These are phyloP conservation scores for Leptopilina syphax DNA, from an alignment of 2,888 invertebrate genomes.

Conservation along the genomic window DNA sequence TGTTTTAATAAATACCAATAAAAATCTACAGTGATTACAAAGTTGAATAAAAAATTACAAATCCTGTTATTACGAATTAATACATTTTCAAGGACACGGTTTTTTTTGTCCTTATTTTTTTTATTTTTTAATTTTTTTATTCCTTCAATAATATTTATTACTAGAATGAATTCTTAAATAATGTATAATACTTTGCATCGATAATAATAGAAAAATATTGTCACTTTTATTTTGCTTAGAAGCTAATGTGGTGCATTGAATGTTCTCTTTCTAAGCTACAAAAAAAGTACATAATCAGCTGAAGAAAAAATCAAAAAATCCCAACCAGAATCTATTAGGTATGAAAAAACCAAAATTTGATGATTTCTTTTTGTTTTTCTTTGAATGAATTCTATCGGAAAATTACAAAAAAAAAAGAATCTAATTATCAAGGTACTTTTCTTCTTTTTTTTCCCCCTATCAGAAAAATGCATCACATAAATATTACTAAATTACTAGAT, in stretches of 20 bases:
- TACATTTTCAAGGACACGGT: constrained; percentile 62
- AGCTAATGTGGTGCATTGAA: constrained; percentile 56
- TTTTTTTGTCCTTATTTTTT: constrained; percentile 57
- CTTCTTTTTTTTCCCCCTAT: neutral
- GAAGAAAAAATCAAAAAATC: neutral
- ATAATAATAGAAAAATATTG: constrained; percentile 71
- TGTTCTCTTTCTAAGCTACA: constrained; percentile 37
- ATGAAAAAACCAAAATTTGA: neutral
- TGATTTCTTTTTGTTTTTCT: neutral
- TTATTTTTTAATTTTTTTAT: constrained; percentile 41
- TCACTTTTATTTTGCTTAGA: constrained; percentile 58
- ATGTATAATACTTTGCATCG: constrained; percentile 69
- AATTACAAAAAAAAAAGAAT: neutral
- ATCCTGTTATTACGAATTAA: constrained; percentile 57
- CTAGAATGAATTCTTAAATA: constrained; percentile 65
- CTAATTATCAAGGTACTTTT: constrained; percentile 1
- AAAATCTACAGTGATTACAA: constrained; percentile 74
- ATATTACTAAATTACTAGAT: constrained; percentile 55
- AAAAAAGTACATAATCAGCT: no score
- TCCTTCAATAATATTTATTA: constrained; percentile 57
- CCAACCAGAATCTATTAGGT: neutral
- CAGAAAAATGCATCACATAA: constrained; percentile 50
- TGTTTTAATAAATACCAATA: constrained; percentile 74
- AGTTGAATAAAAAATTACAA: constrained; percentile 73
- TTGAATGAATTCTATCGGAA: constrained; percentile 17